A percentile compares a stretch with the other conserved stretches of the same genome.
phyloP scores from a whole-genome alignment of 2,888 invertebrate species.

The Pterobdella sp. region DNA sequence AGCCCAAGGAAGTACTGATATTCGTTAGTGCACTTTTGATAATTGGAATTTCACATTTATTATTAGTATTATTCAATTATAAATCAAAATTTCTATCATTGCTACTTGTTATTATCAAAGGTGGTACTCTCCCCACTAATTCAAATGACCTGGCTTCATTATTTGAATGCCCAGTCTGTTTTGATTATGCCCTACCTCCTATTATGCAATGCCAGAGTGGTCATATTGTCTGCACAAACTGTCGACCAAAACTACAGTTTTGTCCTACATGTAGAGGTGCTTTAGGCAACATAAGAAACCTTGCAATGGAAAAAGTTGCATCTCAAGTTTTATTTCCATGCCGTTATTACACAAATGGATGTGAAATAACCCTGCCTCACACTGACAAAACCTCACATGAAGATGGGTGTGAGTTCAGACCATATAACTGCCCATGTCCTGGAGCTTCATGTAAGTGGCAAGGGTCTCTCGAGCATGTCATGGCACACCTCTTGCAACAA shows the following conservation, averaged over 20 bases:
- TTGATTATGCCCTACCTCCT: constrained; percentile 97
- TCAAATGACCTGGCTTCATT: constrained; percentile 47
- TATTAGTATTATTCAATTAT: not conserved
- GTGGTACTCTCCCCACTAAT: constrained; percentile 21
- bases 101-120: too few species aligned
- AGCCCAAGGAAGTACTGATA: constrained; percentile 12
- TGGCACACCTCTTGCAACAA: constrained; percentile 84
- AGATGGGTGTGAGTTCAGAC: constrained; percentile 92
- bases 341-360: constrained; percentile 92
- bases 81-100: not conserved
- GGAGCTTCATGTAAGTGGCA: constrained; percentile 99
- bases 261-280: constrained; percentile 97
- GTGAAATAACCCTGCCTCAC: constrained; percentile 79
- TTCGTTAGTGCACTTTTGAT: not conserved
- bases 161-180: constrained; percentile 71
- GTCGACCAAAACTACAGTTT: constrained; percentile 88
- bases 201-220: constrained; percentile 97
- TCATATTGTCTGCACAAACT: constrained; percentile 93
- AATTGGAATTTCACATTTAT: not conserved
- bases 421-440: constrained; percentile 98
- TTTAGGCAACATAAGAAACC: constrained; percentile 86
- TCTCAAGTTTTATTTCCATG: constrained; percentile 97
- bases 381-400: constrained; percentile 99
- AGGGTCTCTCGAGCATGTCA: constrained; percentile 91
- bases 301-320: constrained; percentile 99